These are phyloP conservation scores for Eristalis arbustorum DNA, from an alignment of 2,888 invertebrate genomes.

Conservation along the genomic window DNA sequence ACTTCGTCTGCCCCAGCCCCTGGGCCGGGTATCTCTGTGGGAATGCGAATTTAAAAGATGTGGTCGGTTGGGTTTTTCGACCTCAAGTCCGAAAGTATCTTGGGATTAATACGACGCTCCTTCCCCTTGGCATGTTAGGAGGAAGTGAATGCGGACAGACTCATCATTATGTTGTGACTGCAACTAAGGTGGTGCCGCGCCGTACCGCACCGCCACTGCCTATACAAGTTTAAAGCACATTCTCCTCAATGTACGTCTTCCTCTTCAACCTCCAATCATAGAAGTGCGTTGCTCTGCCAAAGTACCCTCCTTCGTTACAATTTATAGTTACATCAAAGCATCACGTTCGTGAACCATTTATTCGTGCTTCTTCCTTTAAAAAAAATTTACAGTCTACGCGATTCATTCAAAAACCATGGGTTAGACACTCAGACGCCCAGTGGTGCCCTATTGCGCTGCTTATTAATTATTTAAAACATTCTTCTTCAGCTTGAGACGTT, in stretches of 20 bases:
- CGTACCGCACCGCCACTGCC: neutral
- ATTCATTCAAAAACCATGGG: conserved; percentile 57
- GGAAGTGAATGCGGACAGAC: conserved; percentile 19
- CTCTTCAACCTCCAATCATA: conserved; percentile 30
- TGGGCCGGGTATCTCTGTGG: neutral
- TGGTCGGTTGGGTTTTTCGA: conserved; percentile 36
- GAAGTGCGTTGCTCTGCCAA: conserved; percentile 53
- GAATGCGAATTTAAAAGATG: conserved; percentile 58
- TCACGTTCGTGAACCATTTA: conserved; percentile 70
- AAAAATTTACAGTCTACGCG: conserved; percentile 54
- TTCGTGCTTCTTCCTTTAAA: conserved; percentile 29
- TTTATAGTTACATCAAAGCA: conserved; percentile 61
- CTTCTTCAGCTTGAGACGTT: conserved; percentile 19
- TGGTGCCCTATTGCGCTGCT: conserved; percentile 60
- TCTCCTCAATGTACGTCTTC: neutral
- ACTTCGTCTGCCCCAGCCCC: neutral
- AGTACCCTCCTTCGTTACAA: conserved; percentile 17
- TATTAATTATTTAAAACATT: conserved; percentile 69
- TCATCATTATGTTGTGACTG: conserved; percentile 46
- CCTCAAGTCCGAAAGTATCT: conserved; percentile 11
- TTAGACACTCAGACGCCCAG: conserved; percentile 50
- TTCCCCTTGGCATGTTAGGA: conserved; percentile 2
- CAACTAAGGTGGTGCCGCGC: conserved; percentile 27
- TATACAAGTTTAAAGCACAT: conserved; percentile 25
- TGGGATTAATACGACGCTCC: conserved; percentile 17